Base-by-base conservation (phyloP, 2,113 vertebrate species). In the Pandion haliaetus region DNA sequence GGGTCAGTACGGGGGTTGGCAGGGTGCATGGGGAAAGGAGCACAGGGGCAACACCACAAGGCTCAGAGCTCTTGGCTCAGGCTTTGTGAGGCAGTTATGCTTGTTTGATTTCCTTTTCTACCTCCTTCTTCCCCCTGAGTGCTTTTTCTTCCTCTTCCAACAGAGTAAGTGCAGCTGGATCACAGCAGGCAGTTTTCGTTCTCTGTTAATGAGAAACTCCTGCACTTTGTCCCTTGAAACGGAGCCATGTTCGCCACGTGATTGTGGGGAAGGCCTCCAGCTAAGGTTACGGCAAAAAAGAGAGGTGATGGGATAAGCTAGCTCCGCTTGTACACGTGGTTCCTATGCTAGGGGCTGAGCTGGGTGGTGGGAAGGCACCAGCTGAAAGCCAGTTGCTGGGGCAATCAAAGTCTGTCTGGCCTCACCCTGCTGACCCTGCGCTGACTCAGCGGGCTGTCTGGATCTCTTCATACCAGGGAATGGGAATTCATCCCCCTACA, bases 181-280 rank as follows among this genome's bases (percentile, higher is more conserved):
- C 70, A 14, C 88, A 91, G 93, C 93, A 97, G 96, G 85, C 59
- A 8, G 16, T 50, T 86, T 81, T 82, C 96, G 86, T 95, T 97
- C 95, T 34, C 96, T 67, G 98, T 98, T 98, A 98, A 98, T 98
- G 92, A 98, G 96, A 98, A 98, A 98, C 98, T 98, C 67, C 97
- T 98, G 98, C 94, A 98, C 98, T 98, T 98, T 98, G 98, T 96
- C 96, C 97, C 97, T 97, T 98, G 97, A 97, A 95, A 78, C 24
- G 0, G 69, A 81, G 97, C 95, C 95, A 76, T 3, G 17, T 31
- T 70, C n/a, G 8, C 69, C 83, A 52, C 63, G 88, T 96, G 95
- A 61, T 58, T 83, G 44, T 14, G 63, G 52, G 86, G 96, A 86
- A 96, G 88, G 90, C 92, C 92, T 82, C 54, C 17, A 45, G 36